Evolutionary conservation across 2,888 invertebrate genomes (phyloP).

Genomic region (Amphipyra tragopoginis): DNA sequence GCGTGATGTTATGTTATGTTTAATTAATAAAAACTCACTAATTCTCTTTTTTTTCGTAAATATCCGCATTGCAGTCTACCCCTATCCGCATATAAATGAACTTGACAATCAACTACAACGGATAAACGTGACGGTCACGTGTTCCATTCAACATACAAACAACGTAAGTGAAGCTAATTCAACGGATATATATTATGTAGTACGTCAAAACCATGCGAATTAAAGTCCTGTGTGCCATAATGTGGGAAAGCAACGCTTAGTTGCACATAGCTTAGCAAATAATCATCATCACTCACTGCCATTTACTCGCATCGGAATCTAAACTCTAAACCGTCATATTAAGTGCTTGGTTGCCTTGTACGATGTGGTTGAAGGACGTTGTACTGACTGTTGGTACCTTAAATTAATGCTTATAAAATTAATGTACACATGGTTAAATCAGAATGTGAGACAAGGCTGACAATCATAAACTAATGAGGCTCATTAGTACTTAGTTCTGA

Average conservation of each 20-base stretch:
- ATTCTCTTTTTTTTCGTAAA: too few species aligned
- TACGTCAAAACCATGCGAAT: slow-evolving; percentile 51
- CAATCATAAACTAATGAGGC: slow-evolving; percentile 20
- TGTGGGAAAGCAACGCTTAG: slow-evolving; percentile 67
- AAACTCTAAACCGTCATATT: slow-evolving; percentile 9
- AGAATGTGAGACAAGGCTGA: slow-evolving; percentile 15
- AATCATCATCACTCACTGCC: slow-evolving; percentile 10
- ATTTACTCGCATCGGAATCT: slow-evolving; percentile 4
- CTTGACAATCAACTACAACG: slow-evolving; percentile 28
- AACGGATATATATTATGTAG: slow-evolving; percentile 30
- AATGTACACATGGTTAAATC: slow-evolving; percentile 1
- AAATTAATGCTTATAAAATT: slow-evolving; percentile 21
- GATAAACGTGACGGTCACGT: slow-evolving; percentile 60
- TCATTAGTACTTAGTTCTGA: slow-evolving; percentile 24
- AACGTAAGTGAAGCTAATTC: slow-evolving; percentile 51
- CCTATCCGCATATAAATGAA: slow-evolving; percentile 28
- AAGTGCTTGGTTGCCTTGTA: slow-evolving; percentile 7
- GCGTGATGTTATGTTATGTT: too few species aligned
- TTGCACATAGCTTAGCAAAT: slow-evolving; percentile 49
- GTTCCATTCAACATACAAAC: slow-evolving; percentile 46
- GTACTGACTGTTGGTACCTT: slow-evolving; percentile 2
- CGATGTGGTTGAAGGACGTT: neutral
- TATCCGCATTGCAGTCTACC: slow-evolving; percentile 5
- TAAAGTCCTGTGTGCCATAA: slow-evolving; percentile 45
- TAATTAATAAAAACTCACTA: too few species aligned